Conservation (phyloP, 2,113 vertebrate genomes). For the Antigone vipio region DNA sequence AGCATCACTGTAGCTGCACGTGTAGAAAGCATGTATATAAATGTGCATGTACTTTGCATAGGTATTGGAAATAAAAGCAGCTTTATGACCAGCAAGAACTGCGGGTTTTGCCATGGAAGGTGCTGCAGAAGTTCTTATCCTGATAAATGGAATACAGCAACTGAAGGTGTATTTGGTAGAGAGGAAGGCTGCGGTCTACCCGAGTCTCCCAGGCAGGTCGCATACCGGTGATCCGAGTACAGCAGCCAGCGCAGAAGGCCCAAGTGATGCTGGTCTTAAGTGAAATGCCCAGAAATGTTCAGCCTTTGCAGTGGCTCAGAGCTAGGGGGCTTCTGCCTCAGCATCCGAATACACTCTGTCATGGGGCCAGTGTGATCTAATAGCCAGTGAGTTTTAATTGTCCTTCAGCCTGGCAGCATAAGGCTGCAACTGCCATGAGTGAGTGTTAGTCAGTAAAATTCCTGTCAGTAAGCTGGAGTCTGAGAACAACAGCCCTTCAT, state of each 20-base stretch:
- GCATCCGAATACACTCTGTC: neutral
- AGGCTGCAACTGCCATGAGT: neutral
- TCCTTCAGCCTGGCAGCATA: neutral
- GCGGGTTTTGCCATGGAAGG: neutral
- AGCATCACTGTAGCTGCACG: neutral
- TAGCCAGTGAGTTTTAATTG: neutral
- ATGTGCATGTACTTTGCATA: neutral
- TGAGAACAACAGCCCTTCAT: neutral
- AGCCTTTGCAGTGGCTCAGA: neutral
- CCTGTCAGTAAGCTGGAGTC: neutral
- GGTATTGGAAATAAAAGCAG: neutral
- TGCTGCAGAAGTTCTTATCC: neutral
- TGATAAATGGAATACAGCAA: neutral
- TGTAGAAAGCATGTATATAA: neutral
- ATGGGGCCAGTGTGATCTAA: neutral
- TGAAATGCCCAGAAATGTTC: neutral
- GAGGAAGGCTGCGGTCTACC: neutral
- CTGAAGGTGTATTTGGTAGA: neutral
- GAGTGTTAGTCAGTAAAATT: neutral
- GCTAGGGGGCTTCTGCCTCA: neutral
- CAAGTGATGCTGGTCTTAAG: neutral
- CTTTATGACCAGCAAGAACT: neutral
- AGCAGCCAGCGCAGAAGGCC: neutral
- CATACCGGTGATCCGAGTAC: fast-evolving
- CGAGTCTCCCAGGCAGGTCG: neutral